Evolutionary conservation across 1,140 invertebrate genomes (phyloP).

Genomic region (honey bee (Apis mellifera)): Amel_HAv3.1 CM009933.2:3764501-3765000

Average conservation of each 20-base stretch:
- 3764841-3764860: constrained; percentile 1
- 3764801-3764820: not conserved
- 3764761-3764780: constrained; percentile 4
- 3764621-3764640: constrained; percentile 43
- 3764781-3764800: not conserved
- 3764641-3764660: constrained; percentile 39
- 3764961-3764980: constrained; percentile 10
- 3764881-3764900: not conserved
- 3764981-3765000: constrained; percentile 48
- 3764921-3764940: constrained; percentile 19
- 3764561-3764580: constrained; percentile 15
- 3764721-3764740: not conserved
- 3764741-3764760: constrained; percentile 5
- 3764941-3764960: constrained; percentile 32
- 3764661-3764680: not conserved
- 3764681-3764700: constrained; percentile 12
- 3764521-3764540: constrained; percentile 3
- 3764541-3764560: constrained; percentile 23
- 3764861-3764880: constrained; percentile 2
- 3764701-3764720: constrained; percentile 3
- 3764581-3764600: constrained; percentile 40
- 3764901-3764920: too few relatives aligned
- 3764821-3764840: constrained; percentile 1
- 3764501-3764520: constrained; percentile 18
- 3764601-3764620: constrained; percentile 42